Base-by-base conservation (phyloP, 2,888 invertebrate species). In the Xylophagus ater region DNA sequence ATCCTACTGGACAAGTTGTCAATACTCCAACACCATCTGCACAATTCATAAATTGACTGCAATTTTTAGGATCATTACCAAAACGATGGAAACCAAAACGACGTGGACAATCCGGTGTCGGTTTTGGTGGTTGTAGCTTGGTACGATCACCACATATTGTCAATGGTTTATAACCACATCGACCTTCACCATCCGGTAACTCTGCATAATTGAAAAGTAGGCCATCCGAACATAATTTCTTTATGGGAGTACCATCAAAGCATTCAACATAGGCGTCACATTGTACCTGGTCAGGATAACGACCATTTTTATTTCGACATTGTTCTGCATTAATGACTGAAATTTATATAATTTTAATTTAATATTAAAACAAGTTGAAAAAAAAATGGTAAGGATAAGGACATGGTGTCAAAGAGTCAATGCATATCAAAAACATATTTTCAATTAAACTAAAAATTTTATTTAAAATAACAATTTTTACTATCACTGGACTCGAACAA, bases 111-210 rank as follows among this genome's bases (percentile, higher is more conserved):
- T 80, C 77, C 0, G 74, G 78, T 0, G 82, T 83, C 1, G 85
- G 73, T 24, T 65, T 59, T 33, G 65, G 55, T 0, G 61, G 56
- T 48, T 65, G 84, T 35, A 77, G 69, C 20, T 72, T 67, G 8
- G 78, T 67, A 45, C 88, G 72, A 47, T 78, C 81, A 15, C 73
- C 71, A 56, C 89, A 89, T 44, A 77, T 69, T 13, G 85, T 77
- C 51, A 86, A 85, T 26, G 80, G 79, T 5, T 87, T 84, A 59
- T 88, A 88, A 49, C 81, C 81, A 59, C 88, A 89, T n/a, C n/a
- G n/a, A 3, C 81, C 81, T 55, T 80, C 84, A 7, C 73, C 73
- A 43, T 73, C 75, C 51, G 72, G 67, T 24, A 71, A 70, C 4
- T 71, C 67, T 20, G 76, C 72, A 3, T 78, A 74, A 56, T 86